Percentiles rank a stretch among this genome's conserved stretches.
These are phyloP conservation scores for Argyresthia goedartella DNA, from an alignment of 2,888 invertebrate species.

Conservation along the genomic window DNA sequence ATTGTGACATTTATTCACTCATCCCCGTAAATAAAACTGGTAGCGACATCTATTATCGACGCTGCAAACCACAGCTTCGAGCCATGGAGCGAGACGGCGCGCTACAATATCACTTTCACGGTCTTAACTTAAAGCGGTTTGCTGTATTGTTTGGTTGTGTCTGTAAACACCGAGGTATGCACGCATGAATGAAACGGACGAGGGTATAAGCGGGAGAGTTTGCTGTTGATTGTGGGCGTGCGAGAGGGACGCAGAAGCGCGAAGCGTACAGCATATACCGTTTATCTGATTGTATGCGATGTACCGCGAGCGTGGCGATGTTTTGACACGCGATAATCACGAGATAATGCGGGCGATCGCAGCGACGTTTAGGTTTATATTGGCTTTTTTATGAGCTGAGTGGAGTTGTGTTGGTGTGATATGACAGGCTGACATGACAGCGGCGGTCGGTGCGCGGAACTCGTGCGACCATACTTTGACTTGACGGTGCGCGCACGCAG, in stretches of 20 bases:
- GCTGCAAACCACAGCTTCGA: constrained; percentile 39
- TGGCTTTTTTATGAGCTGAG: constrained; percentile 57
- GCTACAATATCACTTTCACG: constrained; percentile 70
- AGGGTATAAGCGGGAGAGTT: constrained; percentile 41
- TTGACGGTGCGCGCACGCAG: too few species aligned
- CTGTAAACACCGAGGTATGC: constrained; percentile 69
- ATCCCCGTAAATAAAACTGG: constrained; percentile 37
- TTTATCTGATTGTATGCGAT: constrained; percentile 73
- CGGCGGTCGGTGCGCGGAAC: constrained; percentile 34
- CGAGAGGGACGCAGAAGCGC: constrained; percentile 44
- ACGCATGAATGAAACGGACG: constrained; percentile 71
- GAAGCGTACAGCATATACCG: constrained; percentile 53
- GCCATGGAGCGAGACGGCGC: constrained; percentile 51
- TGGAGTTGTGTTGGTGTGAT: constrained; percentile 30
- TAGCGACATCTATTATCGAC: constrained; percentile 56
- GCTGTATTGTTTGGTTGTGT: constrained; percentile 71
- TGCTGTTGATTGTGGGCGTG: constrained; percentile 19
- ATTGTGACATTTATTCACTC: constrained; percentile 60
- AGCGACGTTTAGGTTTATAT: constrained; percentile 66
- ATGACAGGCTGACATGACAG: constrained; percentile 15
- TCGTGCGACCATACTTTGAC: neutral
- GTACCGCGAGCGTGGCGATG: constrained; percentile 72
- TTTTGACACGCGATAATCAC: constrained; percentile 73
- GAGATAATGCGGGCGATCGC: constrained; percentile 70
- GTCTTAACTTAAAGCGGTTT: constrained; percentile 70